phyloP scores from a whole-genome alignment of 2,888 invertebrate genomes.

The Lochmaea crataegi region DNA sequence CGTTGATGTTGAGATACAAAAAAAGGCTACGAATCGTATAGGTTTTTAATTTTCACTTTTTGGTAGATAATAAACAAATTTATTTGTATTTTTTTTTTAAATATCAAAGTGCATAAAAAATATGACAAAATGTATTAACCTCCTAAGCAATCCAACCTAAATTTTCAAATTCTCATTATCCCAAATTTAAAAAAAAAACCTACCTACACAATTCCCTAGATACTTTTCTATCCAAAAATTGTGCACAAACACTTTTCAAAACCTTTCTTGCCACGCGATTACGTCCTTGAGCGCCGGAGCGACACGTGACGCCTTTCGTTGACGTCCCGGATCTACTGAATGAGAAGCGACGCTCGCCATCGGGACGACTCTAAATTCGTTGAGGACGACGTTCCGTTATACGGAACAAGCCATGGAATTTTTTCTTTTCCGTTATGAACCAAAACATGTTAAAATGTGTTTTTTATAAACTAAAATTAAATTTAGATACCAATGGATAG shows the following conservation, averaged over 20 bases:
- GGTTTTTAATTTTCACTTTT: too few relatives aligned
- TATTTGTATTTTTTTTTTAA: too few relatives aligned
- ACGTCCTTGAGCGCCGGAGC: conserved; percentile 41
- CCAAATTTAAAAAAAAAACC: not conserved
- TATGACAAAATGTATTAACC: too few relatives aligned
- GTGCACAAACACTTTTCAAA: conserved; percentile 12
- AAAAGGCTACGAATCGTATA: too few relatives aligned
- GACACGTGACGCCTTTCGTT: conserved; percentile 50
- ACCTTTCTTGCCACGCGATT: conserved; percentile 39
- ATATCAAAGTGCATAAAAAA: too few relatives aligned
- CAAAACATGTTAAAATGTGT: not conserved
- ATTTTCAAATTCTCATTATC: too few relatives aligned
- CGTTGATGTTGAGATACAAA: too few relatives aligned
- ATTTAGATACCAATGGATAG: too few relatives aligned
- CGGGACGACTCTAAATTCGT: conserved; percentile 44
- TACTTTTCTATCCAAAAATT: conserved; percentile 13
- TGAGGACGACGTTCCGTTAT: conserved; percentile 21
- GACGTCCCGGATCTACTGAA: conserved; percentile 58
- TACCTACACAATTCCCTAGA: not conserved
- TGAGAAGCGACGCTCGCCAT: conserved; percentile 51
- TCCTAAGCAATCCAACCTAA: too few relatives aligned
- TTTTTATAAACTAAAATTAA: not conserved
- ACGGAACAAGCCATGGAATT: not conserved
- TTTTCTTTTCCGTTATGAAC: not conserved
- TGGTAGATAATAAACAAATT: too few relatives aligned